A percentile compares a stretch with the other conserved stretches of the same genome.
These are phyloP conservation scores for Apamea epomidion DNA, from an alignment of 2,888 invertebrate genomes.

Conservation along the genomic window DNA sequence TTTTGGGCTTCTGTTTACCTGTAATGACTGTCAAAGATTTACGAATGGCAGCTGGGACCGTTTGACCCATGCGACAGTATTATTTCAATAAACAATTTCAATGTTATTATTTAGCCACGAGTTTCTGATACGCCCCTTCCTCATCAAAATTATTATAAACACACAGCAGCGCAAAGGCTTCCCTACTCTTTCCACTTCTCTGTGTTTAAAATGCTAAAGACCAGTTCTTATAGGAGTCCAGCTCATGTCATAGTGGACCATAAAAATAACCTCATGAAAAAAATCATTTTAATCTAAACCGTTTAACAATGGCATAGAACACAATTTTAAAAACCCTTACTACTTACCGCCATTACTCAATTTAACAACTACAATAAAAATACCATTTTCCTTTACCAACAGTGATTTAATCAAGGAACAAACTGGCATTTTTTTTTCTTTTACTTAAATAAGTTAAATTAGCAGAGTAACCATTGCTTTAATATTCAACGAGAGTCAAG, in stretches of 20 bases:
- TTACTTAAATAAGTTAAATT: constrained; percentile 33
- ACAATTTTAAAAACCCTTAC: constrained; percentile 7
- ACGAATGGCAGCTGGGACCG: neutral
- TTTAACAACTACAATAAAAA: constrained; percentile 32
- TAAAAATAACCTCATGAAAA: neutral
- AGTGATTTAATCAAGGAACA: constrained; percentile 49
- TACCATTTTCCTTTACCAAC: constrained; percentile 6
- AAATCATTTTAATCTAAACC: neutral
- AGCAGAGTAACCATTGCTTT: constrained; percentile 37
- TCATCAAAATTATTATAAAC: neutral
- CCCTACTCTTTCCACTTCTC: neutral
- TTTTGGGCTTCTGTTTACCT: neutral
- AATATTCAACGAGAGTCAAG: constrained; percentile 25
- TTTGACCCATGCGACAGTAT: neutral
- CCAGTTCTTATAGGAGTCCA: neutral
- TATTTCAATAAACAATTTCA: too few species aligned
- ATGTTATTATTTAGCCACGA: neutral
- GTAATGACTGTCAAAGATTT: neutral
- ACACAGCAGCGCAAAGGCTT: neutral
- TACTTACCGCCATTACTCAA: neutral
- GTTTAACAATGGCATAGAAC: neutral
- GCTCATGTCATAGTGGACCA: neutral
- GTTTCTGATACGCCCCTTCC: neutral
- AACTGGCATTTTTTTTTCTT: constrained; percentile 9
- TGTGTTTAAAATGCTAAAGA: too few species aligned